Evolutionary conservation across 2,797 vertebrate genomes (phyloP).

Genomic region (Poliocrania exsul): DNA sequence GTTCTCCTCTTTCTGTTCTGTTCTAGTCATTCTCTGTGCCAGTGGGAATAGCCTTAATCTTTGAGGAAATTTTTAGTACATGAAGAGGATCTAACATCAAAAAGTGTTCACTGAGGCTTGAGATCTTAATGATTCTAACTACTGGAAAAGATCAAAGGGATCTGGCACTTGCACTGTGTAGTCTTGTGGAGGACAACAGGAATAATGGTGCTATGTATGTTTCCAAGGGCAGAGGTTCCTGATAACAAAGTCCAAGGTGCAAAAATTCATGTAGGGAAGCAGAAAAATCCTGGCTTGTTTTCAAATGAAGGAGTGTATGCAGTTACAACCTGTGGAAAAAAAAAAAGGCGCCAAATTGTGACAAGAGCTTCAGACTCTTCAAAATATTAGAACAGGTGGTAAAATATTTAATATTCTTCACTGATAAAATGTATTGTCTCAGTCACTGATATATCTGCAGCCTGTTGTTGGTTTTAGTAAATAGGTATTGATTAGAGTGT

Average conservation of each 20-base stretch:
- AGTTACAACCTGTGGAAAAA: not conserved
- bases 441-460: not conserved
- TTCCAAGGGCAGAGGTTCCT: not conserved
- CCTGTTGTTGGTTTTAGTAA: not conserved
- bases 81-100: not conserved
- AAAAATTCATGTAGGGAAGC: not conserved
- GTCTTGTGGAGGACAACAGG: not conserved
- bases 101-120: not conserved
- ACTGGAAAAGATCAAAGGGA: slow-evolving; percentile 3
- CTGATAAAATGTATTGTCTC: not conserved
- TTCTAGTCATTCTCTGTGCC: not conserved
- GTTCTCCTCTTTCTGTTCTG: not conserved
- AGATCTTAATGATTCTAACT: not conserved
- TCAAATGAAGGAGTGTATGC: not conserved
- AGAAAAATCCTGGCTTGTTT: not conserved
- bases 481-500: not conserved
- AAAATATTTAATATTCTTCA: not conserved
- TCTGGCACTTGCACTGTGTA: not conserved
- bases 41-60: slow-evolving; percentile 16
- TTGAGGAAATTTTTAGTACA: slow-evolving; percentile 1
- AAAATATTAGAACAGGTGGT: not conserved
- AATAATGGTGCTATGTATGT: not conserved
- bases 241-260: not conserved
- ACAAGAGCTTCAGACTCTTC: not conserved
- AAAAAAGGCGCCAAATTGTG: not conserved